These are phyloP conservation scores for Cotesia congregata DNA, from an alignment of 2,888 invertebrate species.

Conservation along the genomic window DNA sequence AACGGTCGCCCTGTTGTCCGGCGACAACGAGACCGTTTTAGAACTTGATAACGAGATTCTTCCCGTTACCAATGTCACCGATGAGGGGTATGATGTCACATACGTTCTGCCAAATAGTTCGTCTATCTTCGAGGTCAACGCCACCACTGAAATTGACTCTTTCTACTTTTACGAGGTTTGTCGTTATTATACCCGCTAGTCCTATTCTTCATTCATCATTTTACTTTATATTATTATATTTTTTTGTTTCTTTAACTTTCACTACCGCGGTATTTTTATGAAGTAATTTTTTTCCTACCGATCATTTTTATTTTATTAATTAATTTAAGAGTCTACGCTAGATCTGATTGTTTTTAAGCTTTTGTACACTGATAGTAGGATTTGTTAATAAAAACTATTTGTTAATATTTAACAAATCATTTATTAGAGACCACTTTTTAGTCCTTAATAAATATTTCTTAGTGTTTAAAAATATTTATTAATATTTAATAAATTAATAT, in stretches of 20 bases:
- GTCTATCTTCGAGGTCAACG: constrained; percentile 50
- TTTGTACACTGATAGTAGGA: too few species aligned
- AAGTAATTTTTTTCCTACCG: not conserved
- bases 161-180: constrained; percentile 71
- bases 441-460: too few species aligned
- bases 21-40: constrained; percentile 29
- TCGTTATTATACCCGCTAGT: constrained; percentile 27
- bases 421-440: too few species aligned
- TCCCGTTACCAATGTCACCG: constrained; percentile 45
- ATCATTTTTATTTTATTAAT: not conserved
- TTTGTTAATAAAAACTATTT: too few species aligned
- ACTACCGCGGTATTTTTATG: not conserved
- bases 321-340: too few species aligned
- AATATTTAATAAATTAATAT: too few species aligned
- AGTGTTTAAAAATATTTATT: too few species aligned
- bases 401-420: too few species aligned
- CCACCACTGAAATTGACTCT: constrained; percentile 66
- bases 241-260: not conserved
- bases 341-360: too few species aligned
- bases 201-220: constrained; percentile 18
- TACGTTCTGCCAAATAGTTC: constrained; percentile 52
- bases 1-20: constrained; percentile 28
- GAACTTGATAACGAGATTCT: constrained; percentile 30
- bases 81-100: constrained; percentile 45
- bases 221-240: not conserved